phyloP scores from a whole-genome alignment of 2,113 vertebrate species.

The Colinus virginianus region DNA sequence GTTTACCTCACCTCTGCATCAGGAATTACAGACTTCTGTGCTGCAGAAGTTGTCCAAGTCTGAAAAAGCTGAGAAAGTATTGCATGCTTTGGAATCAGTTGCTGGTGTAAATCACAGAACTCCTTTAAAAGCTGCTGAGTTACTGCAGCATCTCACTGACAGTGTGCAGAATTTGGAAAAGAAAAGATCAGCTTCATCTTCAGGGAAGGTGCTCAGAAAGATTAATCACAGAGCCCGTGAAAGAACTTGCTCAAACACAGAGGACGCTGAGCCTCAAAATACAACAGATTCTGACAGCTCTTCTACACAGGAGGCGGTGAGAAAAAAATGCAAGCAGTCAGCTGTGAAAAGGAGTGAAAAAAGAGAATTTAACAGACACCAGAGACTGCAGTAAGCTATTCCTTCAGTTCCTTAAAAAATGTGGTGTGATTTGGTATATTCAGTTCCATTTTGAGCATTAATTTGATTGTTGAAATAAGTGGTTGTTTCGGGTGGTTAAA shows the following conservation, averaged over 20 bases:
- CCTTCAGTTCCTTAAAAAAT: background rate
- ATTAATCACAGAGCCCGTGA: background rate
- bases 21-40: background rate
- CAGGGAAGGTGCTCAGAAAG: background rate
- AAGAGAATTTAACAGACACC: background rate
- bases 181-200: background rate
- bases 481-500: background rate
- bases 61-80: background rate
- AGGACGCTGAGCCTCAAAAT: background rate
- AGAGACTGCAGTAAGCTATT: slow-evolving; percentile 27
- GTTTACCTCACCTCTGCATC: background rate
- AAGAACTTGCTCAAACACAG: background rate
- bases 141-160: background rate
- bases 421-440: background rate
- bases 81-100: background rate
- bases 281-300: background rate
- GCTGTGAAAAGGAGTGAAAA: background rate
- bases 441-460: background rate
- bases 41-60: background rate
- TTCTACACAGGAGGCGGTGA: background rate
- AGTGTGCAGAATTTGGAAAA: background rate
- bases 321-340: background rate
- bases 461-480: background rate
- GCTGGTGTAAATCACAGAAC: background rate
- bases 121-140: background rate